Percentiles rank a stretch among this genome's conserved stretches.
Conservation (phyloP, 2,888 invertebrate species). For the Dicyrtomina minuta region DNA sequence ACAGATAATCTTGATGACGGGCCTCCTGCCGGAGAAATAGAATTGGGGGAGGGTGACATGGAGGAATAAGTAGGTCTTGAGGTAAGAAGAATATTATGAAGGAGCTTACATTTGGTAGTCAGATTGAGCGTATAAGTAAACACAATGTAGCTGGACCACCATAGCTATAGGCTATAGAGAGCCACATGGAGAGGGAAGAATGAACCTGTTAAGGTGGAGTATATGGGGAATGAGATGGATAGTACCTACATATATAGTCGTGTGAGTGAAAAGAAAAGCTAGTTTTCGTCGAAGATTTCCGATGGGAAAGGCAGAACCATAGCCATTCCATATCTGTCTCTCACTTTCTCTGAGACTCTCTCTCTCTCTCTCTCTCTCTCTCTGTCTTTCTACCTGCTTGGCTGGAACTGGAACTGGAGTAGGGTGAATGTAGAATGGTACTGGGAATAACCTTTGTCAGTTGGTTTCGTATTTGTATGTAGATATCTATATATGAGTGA, state of each 20-base stretch:
- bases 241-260: not conserved
- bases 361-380: not conserved
- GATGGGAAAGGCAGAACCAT: not conserved
- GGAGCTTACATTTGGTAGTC: too few relatives aligned
- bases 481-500: not conserved
- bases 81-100: too few relatives aligned
- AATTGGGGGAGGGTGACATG: too few relatives aligned
- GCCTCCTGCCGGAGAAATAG: too few relatives aligned
- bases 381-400: not conserved
- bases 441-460: not conserved
- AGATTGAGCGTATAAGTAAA: too few relatives aligned
- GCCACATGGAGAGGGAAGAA: not conserved
- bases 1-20: too few relatives aligned
- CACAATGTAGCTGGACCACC: too few relatives aligned
- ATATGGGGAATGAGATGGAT: not conserved
- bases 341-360: not conserved
- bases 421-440: not conserved
- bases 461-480: too few relatives aligned
- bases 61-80: too few relatives aligned
- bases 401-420: too few relatives aligned
- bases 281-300: slow-evolving; percentile 12
- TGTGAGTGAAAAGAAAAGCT: slow-evolving; percentile 23
- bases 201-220: not conserved
- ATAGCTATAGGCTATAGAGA: not conserved
- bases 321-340: not conserved